Conservation (phyloP, 2,113 vertebrate species). For the Bucco capensis region DNA sequence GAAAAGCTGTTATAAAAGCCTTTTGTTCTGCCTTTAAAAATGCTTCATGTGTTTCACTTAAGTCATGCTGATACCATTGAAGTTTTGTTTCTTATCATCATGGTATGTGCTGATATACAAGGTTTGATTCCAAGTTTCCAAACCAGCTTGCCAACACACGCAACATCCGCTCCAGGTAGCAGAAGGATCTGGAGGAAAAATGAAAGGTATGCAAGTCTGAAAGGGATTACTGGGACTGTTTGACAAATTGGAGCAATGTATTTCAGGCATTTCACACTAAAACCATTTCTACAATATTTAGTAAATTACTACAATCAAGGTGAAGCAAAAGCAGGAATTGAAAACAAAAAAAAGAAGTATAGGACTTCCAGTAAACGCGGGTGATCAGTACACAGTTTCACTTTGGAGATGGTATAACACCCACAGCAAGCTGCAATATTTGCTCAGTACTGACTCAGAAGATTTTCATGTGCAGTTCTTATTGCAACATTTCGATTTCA, state of each 20-base stretch:
- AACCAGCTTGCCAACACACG: background rate
- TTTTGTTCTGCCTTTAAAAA: background rate
- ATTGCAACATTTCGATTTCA: background rate
- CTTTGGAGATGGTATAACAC: background rate
- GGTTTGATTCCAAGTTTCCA: slow-evolving; percentile 2
- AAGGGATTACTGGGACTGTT: background rate
- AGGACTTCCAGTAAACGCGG: background rate
- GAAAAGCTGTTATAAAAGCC: background rate
- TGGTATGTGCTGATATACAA: background rate
- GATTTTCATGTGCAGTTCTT: background rate
- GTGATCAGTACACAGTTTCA: background rate
- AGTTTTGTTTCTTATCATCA: background rate
- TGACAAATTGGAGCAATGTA: background rate
- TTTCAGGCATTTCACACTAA: background rate
- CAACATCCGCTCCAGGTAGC: background rate
- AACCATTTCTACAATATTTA: background rate
- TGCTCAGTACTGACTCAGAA: slow-evolving; percentile 37
- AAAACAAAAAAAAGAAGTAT: background rate
- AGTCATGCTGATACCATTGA: background rate
- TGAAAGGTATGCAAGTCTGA: background rate
- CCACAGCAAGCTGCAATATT: background rate
- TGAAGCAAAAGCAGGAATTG: background rate
- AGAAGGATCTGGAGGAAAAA: background rate
- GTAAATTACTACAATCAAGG: background rate
- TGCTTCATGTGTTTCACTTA: background rate